Conservation (phyloP, 2,797 vertebrate species). For the Gymnocypris eckloni region DNA sequence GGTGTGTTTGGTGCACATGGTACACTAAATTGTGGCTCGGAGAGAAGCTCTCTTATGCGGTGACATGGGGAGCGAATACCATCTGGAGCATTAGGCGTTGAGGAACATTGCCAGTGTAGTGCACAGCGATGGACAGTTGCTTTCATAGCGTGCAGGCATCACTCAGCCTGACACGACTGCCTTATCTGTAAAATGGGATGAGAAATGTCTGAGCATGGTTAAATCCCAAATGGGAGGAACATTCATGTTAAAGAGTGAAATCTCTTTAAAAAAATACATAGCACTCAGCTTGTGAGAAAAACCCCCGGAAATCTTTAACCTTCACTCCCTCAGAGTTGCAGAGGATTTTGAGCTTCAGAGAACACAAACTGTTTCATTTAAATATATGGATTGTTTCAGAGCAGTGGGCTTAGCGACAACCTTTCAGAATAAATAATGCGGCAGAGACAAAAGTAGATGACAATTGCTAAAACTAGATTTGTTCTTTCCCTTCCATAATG, state of each 20-base stretch:
- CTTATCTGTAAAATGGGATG: slow-evolving; percentile 12
- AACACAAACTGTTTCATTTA: slow-evolving; percentile 66
- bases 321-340: slow-evolving; percentile 67
- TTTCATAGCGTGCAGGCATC: slow-evolving; percentile 35
- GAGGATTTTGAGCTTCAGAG: slow-evolving; percentile 76
- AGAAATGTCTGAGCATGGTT: slow-evolving; percentile 69
- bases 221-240: slow-evolving; percentile 76
- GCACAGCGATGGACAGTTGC: slow-evolving; percentile 60
- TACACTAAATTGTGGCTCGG: slow-evolving; percentile 55
- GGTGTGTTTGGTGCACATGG: slow-evolving; percentile 50
- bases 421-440: slow-evolving; percentile 34
- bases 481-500: not conserved
- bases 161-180: slow-evolving; percentile 21
- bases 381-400: slow-evolving; percentile 54
- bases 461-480: slow-evolving; percentile 18
- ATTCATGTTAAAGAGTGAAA: slow-evolving; percentile 74
- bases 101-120: slow-evolving; percentile 50
- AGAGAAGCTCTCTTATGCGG: slow-evolving; percentile 55
- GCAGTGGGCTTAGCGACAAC: slow-evolving; percentile 30
- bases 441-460: slow-evolving; percentile 21
- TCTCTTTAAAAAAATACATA: slow-evolving; percentile 24
- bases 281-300: slow-evolving; percentile 64
- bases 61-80: slow-evolving; percentile 58
- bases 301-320: slow-evolving; percentile 77
- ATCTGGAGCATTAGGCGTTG: slow-evolving; percentile 60